Percentiles rank a stretch among this genome's conserved stretches.
These are phyloP conservation scores for Jacana jacana DNA, from an alignment of 2,113 vertebrate genomes.

Conservation along the genomic window DNA sequence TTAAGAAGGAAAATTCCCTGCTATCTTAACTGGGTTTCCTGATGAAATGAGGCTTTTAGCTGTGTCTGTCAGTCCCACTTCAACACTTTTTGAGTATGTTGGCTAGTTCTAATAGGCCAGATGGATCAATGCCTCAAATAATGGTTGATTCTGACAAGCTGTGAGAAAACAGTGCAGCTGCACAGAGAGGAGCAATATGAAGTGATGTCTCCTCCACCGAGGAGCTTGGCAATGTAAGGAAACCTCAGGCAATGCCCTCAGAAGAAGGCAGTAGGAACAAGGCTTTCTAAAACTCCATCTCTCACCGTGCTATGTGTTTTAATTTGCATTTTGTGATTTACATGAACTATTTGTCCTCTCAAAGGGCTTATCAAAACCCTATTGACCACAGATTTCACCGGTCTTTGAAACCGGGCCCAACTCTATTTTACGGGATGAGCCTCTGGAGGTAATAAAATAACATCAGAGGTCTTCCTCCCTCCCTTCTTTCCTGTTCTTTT, in stretches of 20 bases:
- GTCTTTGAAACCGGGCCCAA: not conserved
- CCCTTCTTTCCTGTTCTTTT: not conserved
- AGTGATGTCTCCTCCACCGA: not conserved
- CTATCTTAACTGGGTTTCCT: conserved; percentile 19
- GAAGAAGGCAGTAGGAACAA: not conserved
- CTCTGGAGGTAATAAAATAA: not conserved
- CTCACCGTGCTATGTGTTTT: not conserved
- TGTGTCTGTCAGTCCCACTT: not conserved
- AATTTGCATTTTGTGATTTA: not conserved
- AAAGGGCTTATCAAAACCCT: not conserved
- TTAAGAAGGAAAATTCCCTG: not conserved
- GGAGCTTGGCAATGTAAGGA: not conserved
- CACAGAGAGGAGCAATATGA: not conserved
- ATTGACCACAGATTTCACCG: not conserved
- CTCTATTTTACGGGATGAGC: not conserved
- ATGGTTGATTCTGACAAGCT: not conserved
- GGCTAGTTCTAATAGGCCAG: not conserved
- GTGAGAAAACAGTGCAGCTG: conserved; percentile 14
- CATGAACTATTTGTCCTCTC: not conserved
- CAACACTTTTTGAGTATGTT: not conserved
- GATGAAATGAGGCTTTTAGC: conserved; percentile 30
- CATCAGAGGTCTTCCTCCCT: not conserved
- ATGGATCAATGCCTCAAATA: not conserved
- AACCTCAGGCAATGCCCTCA: not conserved
- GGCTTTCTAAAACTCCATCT: not conserved